A percentile compares a stretch with the other conserved stretches of the same genome.
Evolutionary conservation across 2,113 vertebrate genomes (phyloP).

Genomic region (Loxodonta africana): DNA sequence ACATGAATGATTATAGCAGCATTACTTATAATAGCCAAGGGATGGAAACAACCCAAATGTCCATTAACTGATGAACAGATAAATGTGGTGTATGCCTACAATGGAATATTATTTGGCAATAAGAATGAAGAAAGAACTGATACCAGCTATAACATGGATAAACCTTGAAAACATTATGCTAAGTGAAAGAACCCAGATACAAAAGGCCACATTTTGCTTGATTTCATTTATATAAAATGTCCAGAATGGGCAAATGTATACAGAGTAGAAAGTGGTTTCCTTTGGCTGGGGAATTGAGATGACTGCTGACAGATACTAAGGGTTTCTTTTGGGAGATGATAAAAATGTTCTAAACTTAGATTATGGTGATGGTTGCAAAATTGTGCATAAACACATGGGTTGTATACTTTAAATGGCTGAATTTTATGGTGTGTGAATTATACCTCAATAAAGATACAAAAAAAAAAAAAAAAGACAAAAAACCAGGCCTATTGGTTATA

Average conservation of each 20-base stretch:
- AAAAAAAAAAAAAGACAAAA: neutral
- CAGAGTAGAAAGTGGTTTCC: neutral
- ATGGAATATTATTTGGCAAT: neutral
- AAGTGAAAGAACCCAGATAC: neutral
- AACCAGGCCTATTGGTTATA: neutral
- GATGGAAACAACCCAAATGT: neutral
- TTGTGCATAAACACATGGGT: neutral
- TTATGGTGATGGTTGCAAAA: neutral
- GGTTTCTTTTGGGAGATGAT: neutral
- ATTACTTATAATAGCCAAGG: constrained; percentile 31
- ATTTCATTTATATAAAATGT: neutral
- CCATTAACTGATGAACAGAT: neutral
- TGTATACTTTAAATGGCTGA: neutral
- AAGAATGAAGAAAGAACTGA: neutral
- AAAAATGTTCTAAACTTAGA: constrained; percentile 12
- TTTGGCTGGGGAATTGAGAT: neutral
- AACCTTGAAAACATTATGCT: neutral
- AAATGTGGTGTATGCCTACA: neutral
- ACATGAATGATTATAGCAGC: neutral
- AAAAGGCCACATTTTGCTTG: neutral
- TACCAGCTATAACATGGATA: neutral
- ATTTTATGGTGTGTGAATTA: neutral
- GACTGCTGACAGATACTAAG: neutral
- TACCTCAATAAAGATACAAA: constrained; percentile 28
- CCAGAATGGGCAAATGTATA: neutral